A percentile compares a stretch with the other conserved stretches of the same genome.
Evolutionary conservation across 2,888 invertebrate species (phyloP).

Genomic region (Conistra vaccinii): DNA sequence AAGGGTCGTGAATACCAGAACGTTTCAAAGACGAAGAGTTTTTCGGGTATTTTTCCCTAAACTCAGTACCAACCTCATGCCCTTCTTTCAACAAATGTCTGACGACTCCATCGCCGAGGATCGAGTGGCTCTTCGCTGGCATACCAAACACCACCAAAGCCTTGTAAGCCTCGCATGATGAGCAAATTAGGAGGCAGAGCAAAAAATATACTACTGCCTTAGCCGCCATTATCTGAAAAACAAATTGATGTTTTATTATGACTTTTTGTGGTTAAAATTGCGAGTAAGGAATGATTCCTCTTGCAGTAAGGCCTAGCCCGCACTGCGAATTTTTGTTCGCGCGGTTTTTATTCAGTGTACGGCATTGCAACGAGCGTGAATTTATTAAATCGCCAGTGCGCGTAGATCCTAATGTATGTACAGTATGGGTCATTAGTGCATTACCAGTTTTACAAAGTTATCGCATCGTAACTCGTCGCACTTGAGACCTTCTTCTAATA

Average conservation of each 20-base stretch:
- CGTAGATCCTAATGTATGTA: no score
- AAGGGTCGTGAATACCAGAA: neutral
- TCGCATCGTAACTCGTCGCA: no score
- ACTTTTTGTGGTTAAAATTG: neutral
- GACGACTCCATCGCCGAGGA: slow-evolving; percentile 73
- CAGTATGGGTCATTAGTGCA: no score
- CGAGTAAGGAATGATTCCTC: neutral
- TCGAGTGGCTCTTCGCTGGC: slow-evolving; percentile 72
- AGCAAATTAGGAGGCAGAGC: slow-evolving; percentile 26
- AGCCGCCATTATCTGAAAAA: slow-evolving; percentile 46
- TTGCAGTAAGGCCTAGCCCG: no score
- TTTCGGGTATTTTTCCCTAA: neutral
- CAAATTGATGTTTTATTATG: neutral
- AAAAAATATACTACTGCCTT: slow-evolving; percentile 12
- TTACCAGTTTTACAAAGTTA: no score
- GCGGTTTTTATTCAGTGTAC: no score
- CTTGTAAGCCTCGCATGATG: slow-evolving; percentile 66
- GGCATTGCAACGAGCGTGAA: no score
- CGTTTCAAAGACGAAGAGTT: neutral
- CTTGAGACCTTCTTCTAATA: no score
- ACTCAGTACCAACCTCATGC: slow-evolving; percentile 70
- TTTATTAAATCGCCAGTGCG: no score
- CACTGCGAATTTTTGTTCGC: no score
- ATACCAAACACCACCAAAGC: slow-evolving; percentile 72
- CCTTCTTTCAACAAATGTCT: slow-evolving; percentile 72